These are phyloP conservation scores for Periophthalmus magnuspinnatus DNA, from an alignment of 2,797 vertebrate genomes.

Conservation along the genomic window DNA sequence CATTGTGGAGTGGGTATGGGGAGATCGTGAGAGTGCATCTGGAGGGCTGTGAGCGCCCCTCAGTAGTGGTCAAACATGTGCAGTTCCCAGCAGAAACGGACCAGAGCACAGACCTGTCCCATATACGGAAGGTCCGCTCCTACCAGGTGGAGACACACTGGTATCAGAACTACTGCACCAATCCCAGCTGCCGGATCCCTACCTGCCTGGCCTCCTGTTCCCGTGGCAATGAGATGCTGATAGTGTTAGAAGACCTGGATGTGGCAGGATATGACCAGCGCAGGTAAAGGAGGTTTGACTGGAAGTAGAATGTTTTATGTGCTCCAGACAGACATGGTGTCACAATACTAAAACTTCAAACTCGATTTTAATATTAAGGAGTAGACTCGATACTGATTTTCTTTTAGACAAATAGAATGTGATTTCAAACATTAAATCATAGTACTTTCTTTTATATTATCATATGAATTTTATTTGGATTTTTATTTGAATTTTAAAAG, in stretches of 20 bases:
- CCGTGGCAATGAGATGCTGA: conserved; percentile 77
- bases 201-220: conserved; percentile 70
- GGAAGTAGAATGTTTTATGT: neutral
- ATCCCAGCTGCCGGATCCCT: conserved; percentile 63
- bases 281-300: conserved; percentile 41
- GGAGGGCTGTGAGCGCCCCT: conserved; percentile 65
- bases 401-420: no score
- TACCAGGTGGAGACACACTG: conserved; percentile 80
- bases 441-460: no score
- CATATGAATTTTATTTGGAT: no score
- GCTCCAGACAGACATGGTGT: neutral
- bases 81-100: conserved; percentile 63
- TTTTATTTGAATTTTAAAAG: no score
- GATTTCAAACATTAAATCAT: no score
- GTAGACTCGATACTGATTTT: no score
- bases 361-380: no score
- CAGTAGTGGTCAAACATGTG: conserved; percentile 78
- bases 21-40: conserved; percentile 75
- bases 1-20: conserved; percentile 80
- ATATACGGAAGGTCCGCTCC: conserved; percentile 76
- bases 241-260: conserved; percentile 80
- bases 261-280: conserved; percentile 71
- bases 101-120: conserved; percentile 71
- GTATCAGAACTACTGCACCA: conserved; percentile 78
- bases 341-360: no score